Evolutionary conservation across 2,888 invertebrate genomes (phyloP).

Genomic region (Mesorhabditis spiculigera): DNA sequence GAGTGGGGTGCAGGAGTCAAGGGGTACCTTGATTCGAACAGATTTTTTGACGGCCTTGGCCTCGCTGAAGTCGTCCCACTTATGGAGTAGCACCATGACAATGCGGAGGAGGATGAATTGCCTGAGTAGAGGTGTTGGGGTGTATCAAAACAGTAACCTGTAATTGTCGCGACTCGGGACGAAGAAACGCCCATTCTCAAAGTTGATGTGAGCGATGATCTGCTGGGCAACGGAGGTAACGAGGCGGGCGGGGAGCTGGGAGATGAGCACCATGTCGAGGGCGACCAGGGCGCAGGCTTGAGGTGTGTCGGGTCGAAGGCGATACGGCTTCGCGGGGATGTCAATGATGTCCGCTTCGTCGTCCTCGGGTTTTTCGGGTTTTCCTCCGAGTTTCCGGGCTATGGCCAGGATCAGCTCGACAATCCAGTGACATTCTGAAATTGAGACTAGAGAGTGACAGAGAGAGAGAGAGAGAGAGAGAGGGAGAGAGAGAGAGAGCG

Average conservation of each 20-base stretch:
- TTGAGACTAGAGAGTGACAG: background rate
- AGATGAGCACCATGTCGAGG: background rate
- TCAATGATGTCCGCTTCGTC: background rate
- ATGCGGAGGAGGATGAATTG: conserved; percentile 15
- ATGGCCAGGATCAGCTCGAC: background rate
- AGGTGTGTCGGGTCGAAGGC: background rate
- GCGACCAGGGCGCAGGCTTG: background rate
- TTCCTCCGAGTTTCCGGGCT: background rate
- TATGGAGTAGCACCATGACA: conserved; percentile 13
- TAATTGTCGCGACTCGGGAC: background rate
- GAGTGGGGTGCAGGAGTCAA: background rate
- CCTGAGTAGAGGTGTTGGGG: conserved; percentile 6
- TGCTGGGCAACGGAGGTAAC: conserved; percentile 8
- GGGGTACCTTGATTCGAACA: no score
- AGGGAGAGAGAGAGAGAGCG: background rate
- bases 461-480: background rate
- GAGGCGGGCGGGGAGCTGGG: conserved; percentile 1
- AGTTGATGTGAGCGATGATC: conserved; percentile 5
- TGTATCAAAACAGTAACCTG: conserved; percentile 8
- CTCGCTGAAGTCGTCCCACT: conserved; percentile 13
- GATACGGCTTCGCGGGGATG: background rate
- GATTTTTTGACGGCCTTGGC: background rate
- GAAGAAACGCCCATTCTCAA: background rate
- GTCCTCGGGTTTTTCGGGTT: background rate
- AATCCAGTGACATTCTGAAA: background rate